Percentiles rank a stretch among this genome's conserved stretches.
Evolutionary conservation across 1,140 invertebrate genomes (phyloP).

Genomic region (Magallana angulata): DNA sequence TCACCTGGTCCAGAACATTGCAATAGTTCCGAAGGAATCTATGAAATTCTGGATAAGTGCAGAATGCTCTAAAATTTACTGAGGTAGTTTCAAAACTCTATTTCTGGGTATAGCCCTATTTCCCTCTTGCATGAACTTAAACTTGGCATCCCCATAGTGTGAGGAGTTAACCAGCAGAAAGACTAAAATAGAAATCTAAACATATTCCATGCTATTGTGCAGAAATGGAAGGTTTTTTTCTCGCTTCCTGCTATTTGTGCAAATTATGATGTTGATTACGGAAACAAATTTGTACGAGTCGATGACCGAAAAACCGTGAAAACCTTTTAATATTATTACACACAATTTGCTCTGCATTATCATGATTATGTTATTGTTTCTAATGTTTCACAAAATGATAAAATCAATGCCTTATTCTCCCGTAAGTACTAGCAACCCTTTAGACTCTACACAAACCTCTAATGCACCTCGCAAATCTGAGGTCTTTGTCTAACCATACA

Average conservation of each 20-base stretch:
- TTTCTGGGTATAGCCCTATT: too few relatives aligned
- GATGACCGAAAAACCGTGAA: neutral
- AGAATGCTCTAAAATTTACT: too few relatives aligned
- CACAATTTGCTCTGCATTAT: neutral
- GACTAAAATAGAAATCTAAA: too few relatives aligned
- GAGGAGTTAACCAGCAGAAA: too few relatives aligned
- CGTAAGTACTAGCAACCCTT: neutral
- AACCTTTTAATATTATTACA: neutral
- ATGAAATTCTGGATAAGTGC: too few relatives aligned
- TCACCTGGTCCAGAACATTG: too few relatives aligned
- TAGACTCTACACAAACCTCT: neutral
- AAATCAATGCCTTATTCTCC: constrained; percentile 20
- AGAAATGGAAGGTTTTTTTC: constrained; percentile 1
- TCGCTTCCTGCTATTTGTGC: neutral
- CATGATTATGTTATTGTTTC: neutral
- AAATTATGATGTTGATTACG: neutral
- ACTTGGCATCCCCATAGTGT: too few relatives aligned
- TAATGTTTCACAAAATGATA: constrained; percentile 17
- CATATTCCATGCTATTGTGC: neutral
- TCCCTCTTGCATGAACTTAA: too few relatives aligned
- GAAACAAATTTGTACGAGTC: neutral
- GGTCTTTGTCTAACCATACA: neutral
- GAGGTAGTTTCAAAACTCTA: too few relatives aligned
- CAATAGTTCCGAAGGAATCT: too few relatives aligned
- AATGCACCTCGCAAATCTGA: too few relatives aligned